These are phyloP conservation scores for Hyles euphorbiae DNA, from an alignment of 1,140 invertebrate species.

Conservation along the genomic window DNA sequence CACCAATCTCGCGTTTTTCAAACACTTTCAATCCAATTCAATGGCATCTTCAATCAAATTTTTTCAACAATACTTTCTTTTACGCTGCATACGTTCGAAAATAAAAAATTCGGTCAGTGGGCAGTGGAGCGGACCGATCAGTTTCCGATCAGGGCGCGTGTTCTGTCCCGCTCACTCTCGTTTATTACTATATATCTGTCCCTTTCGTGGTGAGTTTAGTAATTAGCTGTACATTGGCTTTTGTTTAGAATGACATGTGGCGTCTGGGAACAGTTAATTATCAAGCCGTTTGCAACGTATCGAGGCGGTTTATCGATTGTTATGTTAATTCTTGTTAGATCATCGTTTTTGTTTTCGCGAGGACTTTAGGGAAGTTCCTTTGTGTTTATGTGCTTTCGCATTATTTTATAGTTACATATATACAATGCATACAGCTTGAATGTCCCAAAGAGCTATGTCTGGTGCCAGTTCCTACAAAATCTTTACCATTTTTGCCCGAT, in stretches of 20 bases:
- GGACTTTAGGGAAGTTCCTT: no score
- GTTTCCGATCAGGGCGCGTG: constrained; percentile 50
- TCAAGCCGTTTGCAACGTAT: constrained; percentile 34
- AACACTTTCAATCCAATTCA: no score
- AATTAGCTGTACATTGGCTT: constrained; percentile 61
- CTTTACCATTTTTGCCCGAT: no score
- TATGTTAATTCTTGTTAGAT: neutral
- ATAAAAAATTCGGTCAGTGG: constrained; percentile 55
- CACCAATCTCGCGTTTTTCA: no score
- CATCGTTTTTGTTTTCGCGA: no score
- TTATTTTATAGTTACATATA: no score
- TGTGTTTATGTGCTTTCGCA: no score
- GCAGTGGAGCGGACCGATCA: constrained; percentile 62
- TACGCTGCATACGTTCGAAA: neutral
- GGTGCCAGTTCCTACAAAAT: no score
- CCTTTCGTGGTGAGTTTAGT: constrained; percentile 27
- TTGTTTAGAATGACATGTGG: constrained; percentile 66
- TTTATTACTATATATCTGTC: constrained; percentile 14
- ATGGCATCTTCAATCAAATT: no score
- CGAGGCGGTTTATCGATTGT: constrained; percentile 36
- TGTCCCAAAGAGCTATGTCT: no score
- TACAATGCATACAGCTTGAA: no score
- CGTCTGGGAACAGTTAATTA: constrained; percentile 53
- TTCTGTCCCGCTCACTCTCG: constrained; percentile 26
- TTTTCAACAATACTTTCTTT: no score